phyloP scores from a whole-genome alignment of 2,797 vertebrate genomes.

The Chlorospingus flavigularis region DNA sequence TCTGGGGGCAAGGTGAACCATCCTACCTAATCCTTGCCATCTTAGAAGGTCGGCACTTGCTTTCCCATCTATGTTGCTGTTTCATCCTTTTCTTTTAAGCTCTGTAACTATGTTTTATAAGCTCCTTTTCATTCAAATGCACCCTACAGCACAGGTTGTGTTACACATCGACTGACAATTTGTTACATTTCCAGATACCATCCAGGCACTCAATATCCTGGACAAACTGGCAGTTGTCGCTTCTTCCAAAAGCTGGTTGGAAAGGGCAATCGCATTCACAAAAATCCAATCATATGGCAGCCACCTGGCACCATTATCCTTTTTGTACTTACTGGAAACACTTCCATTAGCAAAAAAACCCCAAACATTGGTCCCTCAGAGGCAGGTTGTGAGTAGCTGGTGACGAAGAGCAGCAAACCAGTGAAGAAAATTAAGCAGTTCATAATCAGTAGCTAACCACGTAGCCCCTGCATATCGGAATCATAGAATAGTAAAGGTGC shows the following conservation, averaged over 20 bases:
- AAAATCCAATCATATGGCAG: background rate
- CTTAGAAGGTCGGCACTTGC: background rate
- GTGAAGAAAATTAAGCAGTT: background rate
- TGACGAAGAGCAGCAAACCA: background rate
- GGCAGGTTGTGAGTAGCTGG: background rate
- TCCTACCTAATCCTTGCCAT: background rate
- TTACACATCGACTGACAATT: background rate
- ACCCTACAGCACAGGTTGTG: background rate
- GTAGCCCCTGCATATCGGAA: background rate
- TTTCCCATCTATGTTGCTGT: background rate
- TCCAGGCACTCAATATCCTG: background rate
- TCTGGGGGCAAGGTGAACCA: background rate
- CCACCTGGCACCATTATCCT: background rate
- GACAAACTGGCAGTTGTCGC: background rate
- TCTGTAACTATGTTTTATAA: background rate
- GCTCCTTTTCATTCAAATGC: background rate
- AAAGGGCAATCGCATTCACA: background rate
- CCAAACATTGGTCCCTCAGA: background rate
- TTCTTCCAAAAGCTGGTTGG: background rate
- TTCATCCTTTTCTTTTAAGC: background rate
- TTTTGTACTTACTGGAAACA: background rate
- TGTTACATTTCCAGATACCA: background rate
- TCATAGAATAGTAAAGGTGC: background rate
- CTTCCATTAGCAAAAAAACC: background rate
- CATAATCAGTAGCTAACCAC: background rate